phyloP scores from a whole-genome alignment of 2,888 invertebrate species.

The Orchesellides sinensis region DNA sequence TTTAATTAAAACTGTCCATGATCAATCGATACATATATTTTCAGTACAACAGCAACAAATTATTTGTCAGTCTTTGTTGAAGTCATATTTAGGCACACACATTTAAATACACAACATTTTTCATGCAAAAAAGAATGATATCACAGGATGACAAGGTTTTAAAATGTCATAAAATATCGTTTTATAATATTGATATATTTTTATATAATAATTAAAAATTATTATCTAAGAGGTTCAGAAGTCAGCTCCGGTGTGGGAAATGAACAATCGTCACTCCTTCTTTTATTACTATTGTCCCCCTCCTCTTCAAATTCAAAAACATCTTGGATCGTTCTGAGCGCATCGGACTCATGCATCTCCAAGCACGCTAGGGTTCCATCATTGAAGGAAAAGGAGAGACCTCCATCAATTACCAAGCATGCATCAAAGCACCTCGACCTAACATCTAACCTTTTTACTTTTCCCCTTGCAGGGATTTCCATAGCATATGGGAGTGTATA shows the following conservation, averaged over 20 bases:
- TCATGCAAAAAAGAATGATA: too few species aligned
- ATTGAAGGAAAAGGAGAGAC: slow-evolving; percentile 94
- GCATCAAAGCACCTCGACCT: slow-evolving; percentile 94
- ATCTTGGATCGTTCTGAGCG: slow-evolving; percentile 83
- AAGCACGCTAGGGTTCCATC: slow-evolving; percentile 92
- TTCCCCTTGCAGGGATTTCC: slow-evolving; percentile 84
- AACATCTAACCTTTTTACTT: slow-evolving; percentile 86
- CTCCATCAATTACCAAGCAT: slow-evolving; percentile 96
- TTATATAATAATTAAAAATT: not conserved
- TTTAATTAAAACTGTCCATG: too few species aligned
- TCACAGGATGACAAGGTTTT: not conserved
- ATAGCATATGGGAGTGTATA: slow-evolving; percentile 91
- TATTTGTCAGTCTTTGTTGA: too few species aligned
- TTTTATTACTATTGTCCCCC: not conserved
- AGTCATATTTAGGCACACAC: too few species aligned
- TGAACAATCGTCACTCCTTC: not conserved
- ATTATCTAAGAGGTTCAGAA: not conserved
- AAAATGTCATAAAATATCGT: too few species aligned
- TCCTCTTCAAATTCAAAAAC: slow-evolving; percentile 57
- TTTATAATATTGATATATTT: not conserved
- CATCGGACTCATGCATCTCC: slow-evolving; percentile 91
- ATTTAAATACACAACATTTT: not conserved
- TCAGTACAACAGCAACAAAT: too few species aligned
- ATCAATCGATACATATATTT: too few species aligned
- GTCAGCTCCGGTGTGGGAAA: not conserved